Conservation (phyloP, 2,888 invertebrate genomes). For the Erebia epiphron region DNA sequence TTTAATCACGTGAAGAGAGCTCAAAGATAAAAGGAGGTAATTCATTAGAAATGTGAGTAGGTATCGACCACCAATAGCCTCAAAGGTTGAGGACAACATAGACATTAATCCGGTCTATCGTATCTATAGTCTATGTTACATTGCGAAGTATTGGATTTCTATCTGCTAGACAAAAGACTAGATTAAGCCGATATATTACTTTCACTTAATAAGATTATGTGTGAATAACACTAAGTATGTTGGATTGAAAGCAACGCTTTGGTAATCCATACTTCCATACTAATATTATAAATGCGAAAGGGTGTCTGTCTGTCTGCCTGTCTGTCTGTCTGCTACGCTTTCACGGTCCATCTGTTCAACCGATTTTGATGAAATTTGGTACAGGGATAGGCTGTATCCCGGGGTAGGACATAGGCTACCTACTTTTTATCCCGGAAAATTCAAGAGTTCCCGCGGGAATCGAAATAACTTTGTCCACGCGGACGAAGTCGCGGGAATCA, state of each 20-base stretch:
- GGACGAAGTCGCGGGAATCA: too few species aligned
- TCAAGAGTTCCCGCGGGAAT: too few species aligned
- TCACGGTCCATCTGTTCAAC: too few species aligned
- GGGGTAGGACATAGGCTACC: too few species aligned
- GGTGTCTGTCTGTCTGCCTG: too few species aligned
- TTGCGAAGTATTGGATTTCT: constrained; percentile 23
- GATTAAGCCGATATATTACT: constrained; percentile 22
- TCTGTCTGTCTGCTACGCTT: too few species aligned
- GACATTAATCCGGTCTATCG: constrained; percentile 25
- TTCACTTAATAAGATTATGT: constrained; percentile 13
- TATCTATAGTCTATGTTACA: constrained; percentile 12
- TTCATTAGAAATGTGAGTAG: constrained; percentile 41
- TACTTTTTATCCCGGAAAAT: too few species aligned
- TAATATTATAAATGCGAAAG: too few species aligned
- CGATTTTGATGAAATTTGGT: too few species aligned
- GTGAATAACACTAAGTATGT: not conserved
- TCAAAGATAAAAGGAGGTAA: constrained; percentile 41
- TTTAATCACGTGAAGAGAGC: constrained; percentile 28
- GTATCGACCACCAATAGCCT: constrained; percentile 28
- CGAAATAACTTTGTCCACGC: too few species aligned
- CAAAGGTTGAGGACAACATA: constrained; percentile 33
- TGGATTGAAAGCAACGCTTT: not conserved
- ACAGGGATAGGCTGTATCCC: too few species aligned
- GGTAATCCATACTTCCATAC: too few species aligned
- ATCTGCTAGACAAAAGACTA: constrained; percentile 18